phyloP scores from a whole-genome alignment of 2,113 vertebrate species.

The Eleginops maclovinus region DNA sequence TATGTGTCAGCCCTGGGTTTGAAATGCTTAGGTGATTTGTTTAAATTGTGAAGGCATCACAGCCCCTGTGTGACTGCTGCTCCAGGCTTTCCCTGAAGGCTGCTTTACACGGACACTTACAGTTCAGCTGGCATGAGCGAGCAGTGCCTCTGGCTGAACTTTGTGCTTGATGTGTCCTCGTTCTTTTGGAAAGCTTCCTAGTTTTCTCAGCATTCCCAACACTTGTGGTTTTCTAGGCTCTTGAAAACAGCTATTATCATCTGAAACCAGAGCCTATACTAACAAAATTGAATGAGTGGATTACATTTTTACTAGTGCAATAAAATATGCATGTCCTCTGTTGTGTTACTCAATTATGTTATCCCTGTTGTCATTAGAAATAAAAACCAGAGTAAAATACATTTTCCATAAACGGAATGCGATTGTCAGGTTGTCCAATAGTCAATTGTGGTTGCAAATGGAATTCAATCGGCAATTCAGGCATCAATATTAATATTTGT shows the following conservation, averaged over 20 bases:
- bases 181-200: slow-evolving; percentile 39
- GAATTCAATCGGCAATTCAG: background rate
- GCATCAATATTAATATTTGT: background rate
- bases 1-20: slow-evolving; percentile 28
- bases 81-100: slow-evolving; percentile 63
- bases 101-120: slow-evolving; percentile 42
- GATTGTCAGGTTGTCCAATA: background rate
- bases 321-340: background rate
- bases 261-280: slow-evolving; percentile 3
- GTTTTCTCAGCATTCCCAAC: background rate
- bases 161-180: slow-evolving; percentile 22
- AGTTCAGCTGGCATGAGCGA: slow-evolving; percentile 36
- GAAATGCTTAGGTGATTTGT: slow-evolving; percentile 32
- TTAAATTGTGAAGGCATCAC: slow-evolving; percentile 44
- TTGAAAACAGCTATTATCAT: slow-evolving; percentile 21
- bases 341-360: slow-evolving; percentile 17
- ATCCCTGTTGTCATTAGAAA: slow-evolving; percentile 22
- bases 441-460: too few species aligned
- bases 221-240: slow-evolving; percentile 14
- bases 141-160: slow-evolving; percentile 53
- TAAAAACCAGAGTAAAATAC: slow-evolving; percentile 11
- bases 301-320: background rate
- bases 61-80: slow-evolving; percentile 62
- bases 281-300: background rate
- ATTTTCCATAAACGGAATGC: background rate